Base-by-base conservation (phyloP, 2,113 vertebrate species). In the Pelecanoides urinatrix region DNA sequence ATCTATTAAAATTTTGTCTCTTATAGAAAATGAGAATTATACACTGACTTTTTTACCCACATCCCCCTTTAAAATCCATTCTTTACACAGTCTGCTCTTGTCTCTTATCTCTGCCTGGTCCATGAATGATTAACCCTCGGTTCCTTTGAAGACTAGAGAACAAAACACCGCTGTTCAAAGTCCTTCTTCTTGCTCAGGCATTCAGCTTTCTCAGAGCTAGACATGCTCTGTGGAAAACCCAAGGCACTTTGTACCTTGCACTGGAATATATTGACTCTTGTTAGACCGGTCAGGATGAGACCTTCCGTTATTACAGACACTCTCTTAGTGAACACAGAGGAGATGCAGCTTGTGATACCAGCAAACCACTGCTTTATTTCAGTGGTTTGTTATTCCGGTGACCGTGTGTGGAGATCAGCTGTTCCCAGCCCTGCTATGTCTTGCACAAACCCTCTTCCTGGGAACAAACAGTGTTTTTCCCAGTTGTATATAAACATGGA, bases 291-390 rank as follows among this genome's bases (percentile, higher is more conserved):
- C 26, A 13, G 59, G 73, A 27, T 42, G 53, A 3, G 72, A 15
- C 44, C n/a, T 45, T 8, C 55, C 8, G 1, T 7, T 27, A 1
- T 4, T 17, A 16, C 17, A 62, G 17, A 9, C 2, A 1, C n/a
- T 25, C 34, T 16, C 22, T 22, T 12, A 4, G 25, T 7, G 42
- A n/a, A 4, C 7, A 1, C 26, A 3, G 42, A 2, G 8, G 50
- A 13, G 68, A 7, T 29, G 36, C 40, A 32, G 73, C 29, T 22
- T 11, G 19, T 16, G 72, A 38, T 23, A 27, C 14, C 76, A 18
- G 6, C 59, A 74, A 30, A 19, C 17, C 9, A 0, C 16, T 6
- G 11, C 27, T 65, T 44, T 22, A 26, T 56, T 30, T 15, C 40
- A 4, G 5, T 4, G 20, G 13, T 21, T 65, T 13, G 10, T 58